Evolutionary conservation across 1,140 invertebrate species (phyloP).

Genomic region (Heliothis virescens): DNA sequence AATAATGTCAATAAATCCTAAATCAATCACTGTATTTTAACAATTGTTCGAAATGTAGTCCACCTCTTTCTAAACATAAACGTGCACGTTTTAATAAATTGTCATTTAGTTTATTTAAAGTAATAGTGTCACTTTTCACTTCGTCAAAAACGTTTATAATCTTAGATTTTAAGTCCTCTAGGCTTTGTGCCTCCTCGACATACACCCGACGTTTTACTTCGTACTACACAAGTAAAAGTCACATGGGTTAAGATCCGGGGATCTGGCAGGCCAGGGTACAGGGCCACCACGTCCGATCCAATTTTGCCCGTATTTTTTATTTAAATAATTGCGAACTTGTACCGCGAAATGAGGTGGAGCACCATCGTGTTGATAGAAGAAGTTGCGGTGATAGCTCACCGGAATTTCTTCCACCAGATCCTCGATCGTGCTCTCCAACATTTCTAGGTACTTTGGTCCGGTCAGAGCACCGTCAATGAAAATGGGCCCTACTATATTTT

Average conservation of each 20-base stretch:
- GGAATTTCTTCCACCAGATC: no score
- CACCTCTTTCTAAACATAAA: not conserved
- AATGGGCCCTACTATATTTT: no score
- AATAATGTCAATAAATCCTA: not conserved
- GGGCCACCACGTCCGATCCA: constrained; percentile 49
- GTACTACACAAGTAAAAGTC: constrained; percentile 50
- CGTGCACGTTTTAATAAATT: not conserved
- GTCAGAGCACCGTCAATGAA: no score
- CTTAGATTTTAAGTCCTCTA: not conserved
- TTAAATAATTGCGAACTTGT: constrained; percentile 21
- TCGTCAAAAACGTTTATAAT: not conserved
- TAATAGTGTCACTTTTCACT: not conserved
- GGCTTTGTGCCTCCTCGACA: not conserved
- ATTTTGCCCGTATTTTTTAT: not conserved
- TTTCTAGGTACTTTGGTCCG: no score
- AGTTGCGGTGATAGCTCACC: not conserved
- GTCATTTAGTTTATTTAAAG: not conserved
- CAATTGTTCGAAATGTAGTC: not conserved
- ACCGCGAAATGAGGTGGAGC: constrained; percentile 26
- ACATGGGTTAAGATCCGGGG: constrained; percentile 33
- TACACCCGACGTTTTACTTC: not conserved
- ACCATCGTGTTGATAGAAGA: constrained; percentile 40
- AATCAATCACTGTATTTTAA: not conserved
- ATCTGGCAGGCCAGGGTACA: constrained; percentile 43
- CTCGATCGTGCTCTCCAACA: no score